Evolutionary conservation across 2,113 vertebrate genomes (phyloP).

Genomic region (Mionectes macconnelli): DNA sequence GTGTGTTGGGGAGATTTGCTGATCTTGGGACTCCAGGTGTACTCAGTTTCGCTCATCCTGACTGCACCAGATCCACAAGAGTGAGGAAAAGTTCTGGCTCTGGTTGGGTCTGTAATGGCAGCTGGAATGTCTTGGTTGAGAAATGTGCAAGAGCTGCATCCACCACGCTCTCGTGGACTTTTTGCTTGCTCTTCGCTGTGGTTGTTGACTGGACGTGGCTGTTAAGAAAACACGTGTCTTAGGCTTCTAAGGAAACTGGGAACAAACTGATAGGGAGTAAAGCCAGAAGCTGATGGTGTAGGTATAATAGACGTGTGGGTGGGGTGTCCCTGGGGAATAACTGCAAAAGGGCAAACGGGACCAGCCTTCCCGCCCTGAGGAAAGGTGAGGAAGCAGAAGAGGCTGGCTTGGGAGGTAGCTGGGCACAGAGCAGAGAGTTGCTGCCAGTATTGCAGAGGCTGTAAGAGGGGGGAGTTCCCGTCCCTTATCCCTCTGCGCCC

Average conservation of each 20-base stretch:
- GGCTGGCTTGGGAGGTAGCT: not conserved
- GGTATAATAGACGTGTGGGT: not conserved
- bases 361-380: not conserved
- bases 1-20: not conserved
- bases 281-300: not conserved
- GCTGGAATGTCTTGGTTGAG: not conserved
- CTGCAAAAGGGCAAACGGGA: not conserved
- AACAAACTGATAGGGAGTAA: not conserved
- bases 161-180: not conserved
- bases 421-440: not conserved
- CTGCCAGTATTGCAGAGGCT: not conserved
- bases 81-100: not conserved
- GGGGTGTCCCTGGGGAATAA: not conserved
- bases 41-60: not conserved
- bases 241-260: not conserved
- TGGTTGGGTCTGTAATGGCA: rapidly evolving
- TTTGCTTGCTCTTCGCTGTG: not conserved
- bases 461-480: not conserved
- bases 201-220: not conserved
- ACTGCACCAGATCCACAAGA: not conserved
- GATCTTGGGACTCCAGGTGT: not conserved
- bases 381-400: not conserved
- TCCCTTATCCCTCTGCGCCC: not conserved
- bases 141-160: not conserved
- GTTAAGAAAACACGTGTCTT: not conserved